These are phyloP conservation scores for Microchirus variegatus DNA, from an alignment of 2,797 vertebrate genomes.

Conservation along the genomic window DNA sequence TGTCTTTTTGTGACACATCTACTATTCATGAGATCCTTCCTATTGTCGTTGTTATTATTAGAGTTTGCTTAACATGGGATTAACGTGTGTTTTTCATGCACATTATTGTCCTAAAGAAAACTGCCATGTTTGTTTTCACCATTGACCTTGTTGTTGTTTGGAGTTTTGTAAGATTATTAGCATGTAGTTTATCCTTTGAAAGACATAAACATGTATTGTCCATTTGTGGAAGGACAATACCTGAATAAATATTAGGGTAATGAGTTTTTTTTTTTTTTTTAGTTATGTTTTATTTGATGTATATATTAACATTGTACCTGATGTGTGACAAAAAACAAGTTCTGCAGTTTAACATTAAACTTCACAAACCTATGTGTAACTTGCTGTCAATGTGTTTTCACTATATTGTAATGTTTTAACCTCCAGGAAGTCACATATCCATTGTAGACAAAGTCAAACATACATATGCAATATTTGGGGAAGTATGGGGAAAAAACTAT, in stretches of 20 bases:
- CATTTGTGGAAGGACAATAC: conserved; percentile 68
- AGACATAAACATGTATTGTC: conserved; percentile 33
- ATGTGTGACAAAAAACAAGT: conserved; percentile 72
- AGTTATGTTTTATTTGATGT: conserved; percentile 74
- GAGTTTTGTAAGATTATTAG: conserved; percentile 65
- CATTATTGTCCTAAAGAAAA: conserved; percentile 47
- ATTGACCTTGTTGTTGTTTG: conserved; percentile 48
- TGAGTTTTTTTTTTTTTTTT: conserved; percentile 52
- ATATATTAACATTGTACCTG: conserved; percentile 80
- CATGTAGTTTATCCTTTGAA: too few species aligned
- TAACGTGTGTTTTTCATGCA: conserved; percentile 36
- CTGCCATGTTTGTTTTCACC: conserved; percentile 60
- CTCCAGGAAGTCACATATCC: too few species aligned
- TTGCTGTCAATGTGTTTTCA: conserved; percentile 9
- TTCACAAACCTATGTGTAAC: conserved; percentile 68
- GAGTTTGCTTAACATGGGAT: too few species aligned
- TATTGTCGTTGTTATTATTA: conserved; percentile 46
- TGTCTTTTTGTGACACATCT: conserved; percentile 77
- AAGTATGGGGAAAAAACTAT: too few species aligned
- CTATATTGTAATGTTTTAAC: background rate
- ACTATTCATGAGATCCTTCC: conserved; percentile 52
- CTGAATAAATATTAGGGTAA: conserved; percentile 42
- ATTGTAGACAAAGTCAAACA: too few species aligned
- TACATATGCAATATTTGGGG: too few species aligned
- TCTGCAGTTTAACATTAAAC: conserved; percentile 83